A percentile compares a stretch with the other conserved stretches of the same genome.
phyloP scores from a whole-genome alignment of 2,888 invertebrate species.

The Caenorhabditis imperialis region DNA sequence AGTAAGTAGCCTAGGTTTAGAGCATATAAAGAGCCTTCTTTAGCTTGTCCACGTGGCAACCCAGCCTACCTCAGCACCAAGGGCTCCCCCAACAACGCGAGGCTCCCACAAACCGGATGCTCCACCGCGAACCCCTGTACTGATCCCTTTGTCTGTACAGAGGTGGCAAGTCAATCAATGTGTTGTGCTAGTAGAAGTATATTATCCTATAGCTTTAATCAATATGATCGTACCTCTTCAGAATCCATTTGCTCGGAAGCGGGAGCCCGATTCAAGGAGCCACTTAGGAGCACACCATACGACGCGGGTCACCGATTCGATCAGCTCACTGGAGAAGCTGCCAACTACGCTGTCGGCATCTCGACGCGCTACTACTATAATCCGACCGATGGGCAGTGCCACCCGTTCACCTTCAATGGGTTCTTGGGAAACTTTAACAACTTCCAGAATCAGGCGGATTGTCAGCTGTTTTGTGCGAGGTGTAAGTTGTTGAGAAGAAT shows the following conservation, averaged over 20 bases:
- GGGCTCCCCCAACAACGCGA: conserved; percentile 35
- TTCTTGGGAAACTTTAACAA: conserved; percentile 70
- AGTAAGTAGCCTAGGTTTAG: conserved; percentile 43
- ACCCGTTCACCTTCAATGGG: conserved; percentile 67
- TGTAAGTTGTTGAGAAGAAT: conserved; percentile 40
- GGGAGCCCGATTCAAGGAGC: conserved; percentile 57
- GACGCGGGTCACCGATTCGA: conserved; percentile 65
- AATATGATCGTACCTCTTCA: no score
- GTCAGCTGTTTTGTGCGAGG: conserved; percentile 67
- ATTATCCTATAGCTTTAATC: no score
- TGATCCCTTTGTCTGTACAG: conserved; percentile 63
- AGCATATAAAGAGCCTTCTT: conserved; percentile 4
- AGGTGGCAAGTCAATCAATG: conserved; percentile 63
- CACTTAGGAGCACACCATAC: conserved; percentile 51
- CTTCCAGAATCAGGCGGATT: conserved; percentile 67
- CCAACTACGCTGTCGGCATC: conserved; percentile 62
- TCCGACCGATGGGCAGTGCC: conserved; percentile 66
- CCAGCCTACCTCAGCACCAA: conserved; percentile 61
- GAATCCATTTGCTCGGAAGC: conserved; percentile 64
- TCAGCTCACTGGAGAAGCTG: conserved; percentile 62
- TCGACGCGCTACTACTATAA: conserved; percentile 67
- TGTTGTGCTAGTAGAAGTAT: conserved; percentile 66
- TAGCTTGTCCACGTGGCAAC: conserved; percentile 67
- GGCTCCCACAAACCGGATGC: conserved; percentile 60
- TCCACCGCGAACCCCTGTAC: conserved; percentile 63